A percentile compares a stretch with the other conserved stretches of the same genome.
These are phyloP conservation scores for Zoanthus gigantus DNA, from an alignment of 92 coral and sea anemone species.

Conservation along the genomic window DNA sequence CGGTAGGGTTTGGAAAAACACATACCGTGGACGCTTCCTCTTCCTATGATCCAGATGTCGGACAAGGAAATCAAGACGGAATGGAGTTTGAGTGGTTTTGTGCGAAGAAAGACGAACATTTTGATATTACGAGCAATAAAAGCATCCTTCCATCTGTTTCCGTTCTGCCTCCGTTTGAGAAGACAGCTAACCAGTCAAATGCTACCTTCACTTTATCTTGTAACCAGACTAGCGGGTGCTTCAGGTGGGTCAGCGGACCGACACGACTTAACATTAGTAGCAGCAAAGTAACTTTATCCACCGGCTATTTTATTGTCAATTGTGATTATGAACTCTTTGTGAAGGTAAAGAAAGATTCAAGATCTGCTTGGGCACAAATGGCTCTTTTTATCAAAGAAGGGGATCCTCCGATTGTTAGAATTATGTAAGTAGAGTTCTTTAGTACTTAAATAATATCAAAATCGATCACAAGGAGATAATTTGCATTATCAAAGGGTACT, in stretches of 20 bases:
- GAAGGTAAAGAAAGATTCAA: constrained; percentile 61
- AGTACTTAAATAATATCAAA: no score
- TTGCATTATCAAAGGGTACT: no score
- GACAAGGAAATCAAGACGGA: constrained; percentile 36
- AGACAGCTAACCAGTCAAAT: constrained; percentile 30
- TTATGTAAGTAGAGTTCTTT: constrained; percentile 62
- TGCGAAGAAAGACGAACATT: constrained; percentile 52
- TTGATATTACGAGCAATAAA: constrained; percentile 42
- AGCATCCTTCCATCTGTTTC: constrained; percentile 53
- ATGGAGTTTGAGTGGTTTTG: constrained; percentile 75
- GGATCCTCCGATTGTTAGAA: constrained; percentile 73
- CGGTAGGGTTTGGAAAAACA: constrained; percentile 75
- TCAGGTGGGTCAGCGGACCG: constrained; percentile 65
- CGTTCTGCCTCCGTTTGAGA: constrained; percentile 20
- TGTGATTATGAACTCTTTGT: constrained; percentile 58
- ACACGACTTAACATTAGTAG: constrained; percentile 63
- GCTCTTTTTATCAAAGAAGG: constrained; percentile 64
- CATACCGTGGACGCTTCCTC: constrained; percentile 54
- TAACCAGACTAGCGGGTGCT: constrained; percentile 67
- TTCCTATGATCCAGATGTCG: constrained; percentile 83
- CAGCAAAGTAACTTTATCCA: constrained; percentile 39
- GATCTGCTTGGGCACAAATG: constrained; percentile 47
- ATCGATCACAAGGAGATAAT: no score
- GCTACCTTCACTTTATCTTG: constrained; percentile 7
- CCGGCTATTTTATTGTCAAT: constrained; percentile 55